phyloP scores from a whole-genome alignment of 2,888 invertebrate genomes.

The Oasisia sp. region DNA sequence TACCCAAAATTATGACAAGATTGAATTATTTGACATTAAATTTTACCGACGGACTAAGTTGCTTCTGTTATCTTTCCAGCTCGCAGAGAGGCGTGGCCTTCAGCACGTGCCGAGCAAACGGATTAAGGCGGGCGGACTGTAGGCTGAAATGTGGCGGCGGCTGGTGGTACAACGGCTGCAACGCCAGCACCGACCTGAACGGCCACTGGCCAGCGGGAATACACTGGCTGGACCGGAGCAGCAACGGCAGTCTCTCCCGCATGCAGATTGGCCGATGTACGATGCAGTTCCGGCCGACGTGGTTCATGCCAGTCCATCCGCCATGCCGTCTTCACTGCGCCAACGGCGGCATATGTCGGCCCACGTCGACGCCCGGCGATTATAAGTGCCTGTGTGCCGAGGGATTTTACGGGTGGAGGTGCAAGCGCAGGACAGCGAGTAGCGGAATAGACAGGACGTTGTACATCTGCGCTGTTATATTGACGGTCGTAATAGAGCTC shows the following conservation, averaged over 20 bases:
- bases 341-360: background rate
- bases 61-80: background rate
- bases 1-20: too few relatives aligned
- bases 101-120: background rate
- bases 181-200: background rate
- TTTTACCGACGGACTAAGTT: too few relatives aligned
- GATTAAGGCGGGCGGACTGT: too few relatives aligned
- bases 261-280: background rate
- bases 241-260: background rate
- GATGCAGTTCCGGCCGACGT: background rate
- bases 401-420: background rate
- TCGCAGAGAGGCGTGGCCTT: background rate
- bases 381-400: background rate
- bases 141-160: background rate
- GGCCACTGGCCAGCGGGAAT: background rate
- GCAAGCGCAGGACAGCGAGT: background rate
- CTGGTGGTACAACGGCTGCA: background rate
- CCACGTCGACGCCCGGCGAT: background rate
- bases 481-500: background rate
- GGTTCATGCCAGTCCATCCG: too few relatives aligned
- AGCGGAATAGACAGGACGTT: background rate
- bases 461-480: background rate
- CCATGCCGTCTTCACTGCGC: background rate
- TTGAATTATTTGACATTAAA: too few relatives aligned
- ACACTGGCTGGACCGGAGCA: background rate